phyloP scores from a whole-genome alignment of 2,797 vertebrate genomes.

The Ptychadena robeensis region DNA sequence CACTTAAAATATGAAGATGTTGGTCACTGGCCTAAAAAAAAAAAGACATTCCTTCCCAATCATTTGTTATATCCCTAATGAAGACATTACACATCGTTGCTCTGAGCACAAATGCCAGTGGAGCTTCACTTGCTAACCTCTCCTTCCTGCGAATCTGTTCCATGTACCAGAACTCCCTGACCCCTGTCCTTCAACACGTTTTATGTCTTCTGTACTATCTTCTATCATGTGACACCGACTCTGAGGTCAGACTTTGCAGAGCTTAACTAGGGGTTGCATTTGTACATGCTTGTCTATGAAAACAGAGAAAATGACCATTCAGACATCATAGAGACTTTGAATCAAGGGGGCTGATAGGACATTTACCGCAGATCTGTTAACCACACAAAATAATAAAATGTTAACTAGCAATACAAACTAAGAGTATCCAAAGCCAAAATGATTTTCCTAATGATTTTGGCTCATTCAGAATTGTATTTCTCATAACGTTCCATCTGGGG shows the following conservation, averaged over 20 bases:
- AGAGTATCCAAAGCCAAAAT: no score
- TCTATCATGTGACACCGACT: constrained; percentile 23
- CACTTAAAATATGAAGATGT: constrained; percentile 4
- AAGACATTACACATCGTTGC: constrained; percentile 35
- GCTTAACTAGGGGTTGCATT: not conserved
- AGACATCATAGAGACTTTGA: not conserved
- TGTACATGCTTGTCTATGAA: not conserved
- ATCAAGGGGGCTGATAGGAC: not conserved
- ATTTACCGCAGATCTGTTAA: not conserved
- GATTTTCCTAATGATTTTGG: no score
- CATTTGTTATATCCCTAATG: constrained; percentile 14
- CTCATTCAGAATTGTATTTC: no score
- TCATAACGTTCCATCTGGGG: no score
- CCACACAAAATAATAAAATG: not conserved
- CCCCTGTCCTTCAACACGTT: constrained; percentile 43
- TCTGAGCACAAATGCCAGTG: constrained; percentile 18
- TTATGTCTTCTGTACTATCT: constrained; percentile 27
- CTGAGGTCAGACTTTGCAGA: not conserved
- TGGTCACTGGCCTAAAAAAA: not conserved
- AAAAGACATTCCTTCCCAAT: not conserved
- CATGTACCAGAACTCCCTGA: constrained; percentile 22
- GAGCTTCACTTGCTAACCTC: constrained; percentile 29
- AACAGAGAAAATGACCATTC: not conserved
- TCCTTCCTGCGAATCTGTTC: constrained; percentile 30
- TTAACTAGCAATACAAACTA: no score